phyloP scores from a whole-genome alignment of 64 coral and sea anemone species.

The Hydrozoanthus tunicans region DNA sequence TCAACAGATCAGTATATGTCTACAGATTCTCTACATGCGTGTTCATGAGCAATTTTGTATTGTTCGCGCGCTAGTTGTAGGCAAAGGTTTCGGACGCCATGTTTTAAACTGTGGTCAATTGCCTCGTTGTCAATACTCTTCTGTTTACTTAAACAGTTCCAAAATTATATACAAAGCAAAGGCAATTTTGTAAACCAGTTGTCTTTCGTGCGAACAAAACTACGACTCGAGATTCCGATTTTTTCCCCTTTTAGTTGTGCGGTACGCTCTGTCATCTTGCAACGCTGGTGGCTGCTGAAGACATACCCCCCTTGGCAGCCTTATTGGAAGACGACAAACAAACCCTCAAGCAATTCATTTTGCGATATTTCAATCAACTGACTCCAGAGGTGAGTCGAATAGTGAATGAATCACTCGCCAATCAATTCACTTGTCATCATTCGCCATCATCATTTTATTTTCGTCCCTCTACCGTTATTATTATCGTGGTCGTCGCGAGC shows the following conservation, averaged over 20 bases:
- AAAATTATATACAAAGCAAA: neutral
- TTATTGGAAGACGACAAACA: constrained; percentile 18
- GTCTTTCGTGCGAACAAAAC: neutral
- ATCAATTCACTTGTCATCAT: neutral
- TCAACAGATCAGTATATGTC: too few species aligned
- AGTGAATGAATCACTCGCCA: neutral
- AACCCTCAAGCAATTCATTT: constrained; percentile 5
- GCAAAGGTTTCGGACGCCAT: too few species aligned
- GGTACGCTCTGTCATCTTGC: constrained; percentile 45
- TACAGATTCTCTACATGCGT: too few species aligned
- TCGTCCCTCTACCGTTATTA: neutral
- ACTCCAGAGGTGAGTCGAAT: constrained; percentile 10
- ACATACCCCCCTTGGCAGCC: constrained; percentile 9
- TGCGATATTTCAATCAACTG: constrained; percentile 14
- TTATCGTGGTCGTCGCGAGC: too few species aligned
- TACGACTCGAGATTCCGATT: neutral
- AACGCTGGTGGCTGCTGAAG: constrained; percentile 15
- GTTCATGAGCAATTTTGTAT: too few species aligned
- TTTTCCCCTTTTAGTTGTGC: constrained; percentile 28
- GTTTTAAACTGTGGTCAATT: too few species aligned
- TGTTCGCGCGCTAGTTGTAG: too few species aligned
- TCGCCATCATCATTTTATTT: neutral
- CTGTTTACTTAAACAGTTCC: too few species aligned
- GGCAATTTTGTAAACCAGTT: neutral
- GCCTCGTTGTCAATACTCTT: too few species aligned